Percentiles rank a stretch among this genome's conserved stretches.
Evolutionary conservation across 2,888 invertebrate species (phyloP).

Genomic region (Andrena bucephala): DNA sequence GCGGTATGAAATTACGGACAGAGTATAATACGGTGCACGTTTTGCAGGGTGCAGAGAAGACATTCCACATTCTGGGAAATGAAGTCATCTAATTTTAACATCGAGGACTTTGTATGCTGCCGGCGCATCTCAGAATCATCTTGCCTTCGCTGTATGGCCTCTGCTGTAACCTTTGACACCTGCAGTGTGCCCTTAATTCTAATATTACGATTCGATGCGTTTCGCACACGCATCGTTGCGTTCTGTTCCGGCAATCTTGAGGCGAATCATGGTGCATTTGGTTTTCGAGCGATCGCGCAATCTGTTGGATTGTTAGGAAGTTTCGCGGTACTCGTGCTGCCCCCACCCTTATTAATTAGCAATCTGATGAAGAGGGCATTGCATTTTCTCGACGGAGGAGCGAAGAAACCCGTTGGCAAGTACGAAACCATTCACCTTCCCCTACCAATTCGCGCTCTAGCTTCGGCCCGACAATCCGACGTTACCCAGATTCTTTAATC

Average conservation of each 20-base stretch:
- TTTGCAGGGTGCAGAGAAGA: constrained; percentile 1
- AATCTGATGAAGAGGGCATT: too few relatives aligned
- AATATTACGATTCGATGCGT: background rate
- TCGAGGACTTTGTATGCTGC: constrained; percentile 20
- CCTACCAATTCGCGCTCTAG: background rate
- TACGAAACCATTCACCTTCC: constrained; percentile 3
- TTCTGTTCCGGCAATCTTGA: too few relatives aligned
- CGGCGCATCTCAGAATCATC: constrained; percentile 7
- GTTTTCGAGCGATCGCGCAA: background rate
- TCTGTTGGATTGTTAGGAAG: background rate
- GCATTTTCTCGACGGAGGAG: background rate
- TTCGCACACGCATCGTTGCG: background rate
- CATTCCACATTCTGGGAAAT: constrained; percentile 20
- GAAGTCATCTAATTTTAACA: constrained; percentile 37
- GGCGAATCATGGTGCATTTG: background rate
- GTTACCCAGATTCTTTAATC: background rate
- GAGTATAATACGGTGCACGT: constrained; percentile 5
- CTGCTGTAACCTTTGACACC: constrained; percentile 22
- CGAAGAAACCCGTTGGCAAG: background rate
- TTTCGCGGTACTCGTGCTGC: too few relatives aligned
- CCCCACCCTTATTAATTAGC: too few relatives aligned
- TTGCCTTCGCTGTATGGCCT: background rate
- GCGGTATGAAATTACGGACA: too few relatives aligned
- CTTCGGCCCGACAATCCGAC: background rate
- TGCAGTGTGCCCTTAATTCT: too few relatives aligned